Evolutionary conservation across 2,888 invertebrate species (phyloP).

Genomic region (Latheticus oryzae): DNA sequence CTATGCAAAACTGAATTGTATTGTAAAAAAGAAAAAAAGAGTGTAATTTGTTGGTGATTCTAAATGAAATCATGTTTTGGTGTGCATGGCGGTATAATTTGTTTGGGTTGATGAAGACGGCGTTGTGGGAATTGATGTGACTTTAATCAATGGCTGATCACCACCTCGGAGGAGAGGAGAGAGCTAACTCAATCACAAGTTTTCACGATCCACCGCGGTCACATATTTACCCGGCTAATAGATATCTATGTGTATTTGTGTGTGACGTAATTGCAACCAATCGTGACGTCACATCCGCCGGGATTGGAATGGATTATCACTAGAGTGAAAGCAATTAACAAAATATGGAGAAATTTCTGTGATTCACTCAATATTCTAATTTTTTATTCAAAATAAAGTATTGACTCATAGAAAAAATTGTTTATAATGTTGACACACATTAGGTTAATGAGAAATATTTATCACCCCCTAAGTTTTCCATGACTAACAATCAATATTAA

Average conservation of each 20-base stretch:
- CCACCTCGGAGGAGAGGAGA: constrained; percentile 48
- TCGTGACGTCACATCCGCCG: constrained; percentile 54
- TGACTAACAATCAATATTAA: too few species aligned
- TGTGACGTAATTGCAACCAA: constrained; percentile 54
- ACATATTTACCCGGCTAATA: constrained; percentile 60
- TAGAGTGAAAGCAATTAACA: too few species aligned
- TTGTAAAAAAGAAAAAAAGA: constrained; percentile 25
- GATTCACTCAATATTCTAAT: too few species aligned
- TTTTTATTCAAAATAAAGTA: too few species aligned
- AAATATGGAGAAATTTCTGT: too few species aligned
- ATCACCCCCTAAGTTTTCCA: too few species aligned
- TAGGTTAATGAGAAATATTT: too few species aligned
- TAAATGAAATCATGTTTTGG: constrained; percentile 47
- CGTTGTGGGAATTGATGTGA: constrained; percentile 59
- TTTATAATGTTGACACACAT: too few species aligned
- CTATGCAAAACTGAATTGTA: too few species aligned
- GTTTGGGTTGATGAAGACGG: constrained; percentile 50
- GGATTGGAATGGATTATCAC: too few species aligned
- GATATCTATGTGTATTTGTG: constrained; percentile 64
- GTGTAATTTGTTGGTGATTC: constrained; percentile 22
- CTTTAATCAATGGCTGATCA: constrained; percentile 61
- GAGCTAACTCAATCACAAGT: constrained; percentile 63
- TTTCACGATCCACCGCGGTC: constrained; percentile 60
- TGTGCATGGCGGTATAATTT: constrained; percentile 46
- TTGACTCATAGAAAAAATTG: too few species aligned